Evolutionary conservation across 2,888 invertebrate species (phyloP).

Genomic region (Mythimna loreyi): DNA sequence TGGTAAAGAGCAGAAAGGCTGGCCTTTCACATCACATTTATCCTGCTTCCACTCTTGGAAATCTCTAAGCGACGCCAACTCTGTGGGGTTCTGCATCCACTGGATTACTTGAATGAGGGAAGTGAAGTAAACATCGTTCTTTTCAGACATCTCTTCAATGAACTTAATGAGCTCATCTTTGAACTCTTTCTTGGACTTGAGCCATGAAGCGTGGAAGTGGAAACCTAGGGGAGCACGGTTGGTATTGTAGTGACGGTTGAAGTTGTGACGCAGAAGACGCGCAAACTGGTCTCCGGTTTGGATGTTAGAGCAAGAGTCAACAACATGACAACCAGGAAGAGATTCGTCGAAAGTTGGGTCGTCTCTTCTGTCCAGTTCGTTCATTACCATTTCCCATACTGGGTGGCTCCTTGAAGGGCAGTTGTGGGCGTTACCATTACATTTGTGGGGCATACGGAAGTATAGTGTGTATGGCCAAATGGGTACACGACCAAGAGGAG

Average conservation of each 20-base stretch:
- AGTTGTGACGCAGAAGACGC: conserved; percentile 97
- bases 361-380: conserved; percentile 97
- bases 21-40: conserved; percentile 98
- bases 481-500: conserved; percentile 96
- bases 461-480: conserved; percentile 99
- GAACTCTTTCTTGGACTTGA: conserved; percentile 98
- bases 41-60: conserved; percentile 98
- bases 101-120: conserved; percentile 97
- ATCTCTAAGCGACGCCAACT: conserved; percentile 95
- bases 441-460: conserved; percentile 99
- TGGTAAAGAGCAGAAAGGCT: conserved; percentile 97
- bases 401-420: conserved; percentile 97
- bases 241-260: conserved; percentile 97
- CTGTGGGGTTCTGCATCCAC: conserved; percentile 99
- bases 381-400: conserved; percentile 99
- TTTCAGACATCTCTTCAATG: conserved; percentile 97
- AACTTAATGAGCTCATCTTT: conserved; percentile 97
- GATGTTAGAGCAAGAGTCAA: conserved; percentile 98
- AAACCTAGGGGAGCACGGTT: conserved; percentile 98
- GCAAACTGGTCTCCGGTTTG: conserved; percentile 97
- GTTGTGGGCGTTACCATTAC: conserved; percentile 98
- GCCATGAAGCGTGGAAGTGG: conserved; percentile 98
- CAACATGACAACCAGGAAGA: conserved; percentile 98
- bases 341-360: conserved; percentile 98
- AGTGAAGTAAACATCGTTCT: conserved; percentile 98